Conservation (phyloP, 2,888 invertebrate genomes). For the Odontomyia ornata region DNA sequence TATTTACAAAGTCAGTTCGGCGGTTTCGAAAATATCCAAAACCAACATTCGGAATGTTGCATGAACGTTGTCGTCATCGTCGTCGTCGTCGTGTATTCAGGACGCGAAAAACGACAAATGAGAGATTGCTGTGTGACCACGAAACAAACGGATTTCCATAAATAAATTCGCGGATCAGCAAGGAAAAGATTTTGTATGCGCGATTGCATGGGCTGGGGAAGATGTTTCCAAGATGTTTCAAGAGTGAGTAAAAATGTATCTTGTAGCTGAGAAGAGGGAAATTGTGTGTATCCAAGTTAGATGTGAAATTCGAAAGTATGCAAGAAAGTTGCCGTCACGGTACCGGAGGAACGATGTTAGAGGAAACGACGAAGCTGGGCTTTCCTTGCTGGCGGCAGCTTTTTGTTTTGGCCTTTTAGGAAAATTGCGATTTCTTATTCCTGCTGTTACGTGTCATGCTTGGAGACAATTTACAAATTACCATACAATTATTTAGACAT, state of each 20-base stretch:
- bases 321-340: too few relatives aligned
- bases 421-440: not conserved
- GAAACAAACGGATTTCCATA: constrained; percentile 3
- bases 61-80: not conserved
- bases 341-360: not conserved
- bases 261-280: not conserved
- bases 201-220: not conserved
- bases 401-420: not conserved
- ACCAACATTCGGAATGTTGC: not conserved
- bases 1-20: constrained; percentile 7
- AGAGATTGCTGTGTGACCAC: not conserved
- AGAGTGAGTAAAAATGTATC: not conserved
- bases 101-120: not conserved
- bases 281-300: not conserved
- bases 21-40: not conserved
- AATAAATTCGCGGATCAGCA: constrained; percentile 24
- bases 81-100: too few relatives aligned
- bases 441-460: not conserved
- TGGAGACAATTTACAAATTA: constrained; percentile 28
- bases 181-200: not conserved
- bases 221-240: not conserved
- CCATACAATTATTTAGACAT: constrained; percentile 34
- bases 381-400: not conserved
- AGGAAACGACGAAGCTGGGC: not conserved
- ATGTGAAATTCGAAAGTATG: not conserved